These are phyloP conservation scores for Synanthedon andrenaeformis DNA, from an alignment of 2,888 invertebrate species.

Conservation along the genomic window DNA sequence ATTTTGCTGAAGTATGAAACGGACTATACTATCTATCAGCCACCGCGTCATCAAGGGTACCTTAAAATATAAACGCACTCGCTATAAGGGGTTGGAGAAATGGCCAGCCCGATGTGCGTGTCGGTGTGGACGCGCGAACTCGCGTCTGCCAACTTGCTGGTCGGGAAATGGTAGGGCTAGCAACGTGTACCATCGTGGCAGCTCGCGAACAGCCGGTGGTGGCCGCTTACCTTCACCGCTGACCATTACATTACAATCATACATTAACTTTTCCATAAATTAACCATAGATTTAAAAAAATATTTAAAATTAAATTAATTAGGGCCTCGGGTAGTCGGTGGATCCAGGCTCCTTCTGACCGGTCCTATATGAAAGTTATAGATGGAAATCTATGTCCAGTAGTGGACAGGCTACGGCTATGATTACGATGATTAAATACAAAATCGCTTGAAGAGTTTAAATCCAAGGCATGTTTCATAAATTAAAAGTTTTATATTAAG, in stretches of 20 bases:
- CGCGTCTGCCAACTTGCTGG: constrained; percentile 90
- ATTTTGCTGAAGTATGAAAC: no score
- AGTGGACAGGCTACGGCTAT: no score
- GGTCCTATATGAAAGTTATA: no score
- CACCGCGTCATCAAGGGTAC: constrained; percentile 53
- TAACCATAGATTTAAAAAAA: neutral
- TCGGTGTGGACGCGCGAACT: constrained; percentile 81
- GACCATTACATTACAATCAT: constrained; percentile 7
- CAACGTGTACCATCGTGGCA: constrained; percentile 90
- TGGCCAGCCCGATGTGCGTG: constrained; percentile 83
- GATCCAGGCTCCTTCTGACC: no score
- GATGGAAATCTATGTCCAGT: no score
- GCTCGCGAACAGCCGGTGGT: constrained; percentile 62
- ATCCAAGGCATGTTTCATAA: no score
- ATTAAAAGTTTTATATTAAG: no score
- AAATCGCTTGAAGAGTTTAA: no score
- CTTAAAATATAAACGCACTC: constrained; percentile 55
- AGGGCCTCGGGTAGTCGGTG: neutral
- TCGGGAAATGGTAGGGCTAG: constrained; percentile 93
- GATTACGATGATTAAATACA: no score
- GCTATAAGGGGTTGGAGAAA: constrained; percentile 86
- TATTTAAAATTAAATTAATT: neutral
- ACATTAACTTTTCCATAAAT: neutral
- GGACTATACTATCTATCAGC: constrained; percentile 20
- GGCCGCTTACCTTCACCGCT: constrained; percentile 42